Evolutionary conservation across 1,140 invertebrate genomes (phyloP).

Genomic region (Solenopsis invicta): DNA sequence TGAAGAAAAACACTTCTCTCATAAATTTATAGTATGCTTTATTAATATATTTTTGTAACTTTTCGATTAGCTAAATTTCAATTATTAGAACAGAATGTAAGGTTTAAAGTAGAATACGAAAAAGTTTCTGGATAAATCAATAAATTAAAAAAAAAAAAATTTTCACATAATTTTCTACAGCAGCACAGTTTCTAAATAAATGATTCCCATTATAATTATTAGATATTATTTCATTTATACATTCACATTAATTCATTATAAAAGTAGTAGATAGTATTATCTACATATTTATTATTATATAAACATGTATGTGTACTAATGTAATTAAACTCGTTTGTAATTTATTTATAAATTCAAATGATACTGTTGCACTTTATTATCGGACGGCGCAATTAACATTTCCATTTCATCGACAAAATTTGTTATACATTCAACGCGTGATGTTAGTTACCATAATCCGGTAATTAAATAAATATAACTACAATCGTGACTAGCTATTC

Average conservation of each 20-base stretch:
- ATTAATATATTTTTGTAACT: neutral
- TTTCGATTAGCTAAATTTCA: neutral
- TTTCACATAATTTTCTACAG: neutral
- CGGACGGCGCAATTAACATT: slow-evolving; percentile 44
- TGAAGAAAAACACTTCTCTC: no score
- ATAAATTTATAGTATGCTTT: neutral
- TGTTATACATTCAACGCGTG: slow-evolving; percentile 48
- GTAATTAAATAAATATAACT: slow-evolving; percentile 39
- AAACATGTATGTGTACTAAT: neutral
- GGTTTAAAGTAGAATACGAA: neutral
- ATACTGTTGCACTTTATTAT: slow-evolving; percentile 34
- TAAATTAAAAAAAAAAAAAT: no score
- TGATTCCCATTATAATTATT: neutral
- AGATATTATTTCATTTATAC: neutral
- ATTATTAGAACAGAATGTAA: neutral
- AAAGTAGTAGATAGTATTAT: neutral
- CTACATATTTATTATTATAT: neutral
- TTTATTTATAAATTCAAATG: slow-evolving; percentile 59
- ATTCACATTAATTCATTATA: neutral
- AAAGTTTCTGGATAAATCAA: neutral
- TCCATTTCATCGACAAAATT: slow-evolving; percentile 41
- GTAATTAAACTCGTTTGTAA: slow-evolving; percentile 32
- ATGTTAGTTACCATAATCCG: slow-evolving; percentile 54
- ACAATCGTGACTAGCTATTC: slow-evolving; percentile 37
- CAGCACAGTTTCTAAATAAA: neutral